Conservation (phyloP, 2,113 vertebrate genomes). For the Vicugna pacos region DNA sequence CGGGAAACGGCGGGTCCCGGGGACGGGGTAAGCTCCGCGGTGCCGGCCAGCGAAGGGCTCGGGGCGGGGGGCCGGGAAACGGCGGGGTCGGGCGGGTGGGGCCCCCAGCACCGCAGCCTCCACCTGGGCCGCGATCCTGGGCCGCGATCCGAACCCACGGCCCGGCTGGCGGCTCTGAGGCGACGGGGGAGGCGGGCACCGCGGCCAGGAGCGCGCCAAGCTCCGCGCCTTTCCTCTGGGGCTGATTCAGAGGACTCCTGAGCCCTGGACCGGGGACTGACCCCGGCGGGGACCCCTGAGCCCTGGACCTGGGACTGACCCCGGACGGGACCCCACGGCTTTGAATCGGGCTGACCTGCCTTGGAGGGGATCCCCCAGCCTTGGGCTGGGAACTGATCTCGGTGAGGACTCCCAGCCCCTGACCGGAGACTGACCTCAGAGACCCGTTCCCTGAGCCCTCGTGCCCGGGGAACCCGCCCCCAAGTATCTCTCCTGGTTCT, state of each 20-base stretch:
- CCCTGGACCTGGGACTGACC: accelerated
- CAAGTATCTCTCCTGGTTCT: background rate
- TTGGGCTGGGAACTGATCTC: accelerated
- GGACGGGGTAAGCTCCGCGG: background rate
- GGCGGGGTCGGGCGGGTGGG: background rate
- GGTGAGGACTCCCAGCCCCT: background rate
- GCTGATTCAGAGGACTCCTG: background rate
- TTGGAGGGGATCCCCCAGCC: background rate
- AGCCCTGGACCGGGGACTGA: too few species aligned
- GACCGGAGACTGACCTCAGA: background rate
- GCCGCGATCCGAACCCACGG: background rate
- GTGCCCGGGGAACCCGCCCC: background rate
- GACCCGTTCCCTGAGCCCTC: background rate
- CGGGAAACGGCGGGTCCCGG: slow-evolving; percentile 20
- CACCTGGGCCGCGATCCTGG: background rate
- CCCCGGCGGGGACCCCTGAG: background rate
- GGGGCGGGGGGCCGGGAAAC: accelerated
- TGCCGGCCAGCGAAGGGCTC: accelerated
- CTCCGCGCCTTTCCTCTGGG: background rate
- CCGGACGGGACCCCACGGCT: accelerated
- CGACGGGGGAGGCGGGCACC: background rate
- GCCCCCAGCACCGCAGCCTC: too few species aligned
- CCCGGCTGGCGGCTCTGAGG: background rate
- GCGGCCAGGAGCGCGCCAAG: background rate
- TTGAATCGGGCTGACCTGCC: background rate